A percentile compares a stretch with the other conserved stretches of the same genome.
Conservation (phyloP, 2,797 vertebrate species). For the Varecia variegata region DNA sequence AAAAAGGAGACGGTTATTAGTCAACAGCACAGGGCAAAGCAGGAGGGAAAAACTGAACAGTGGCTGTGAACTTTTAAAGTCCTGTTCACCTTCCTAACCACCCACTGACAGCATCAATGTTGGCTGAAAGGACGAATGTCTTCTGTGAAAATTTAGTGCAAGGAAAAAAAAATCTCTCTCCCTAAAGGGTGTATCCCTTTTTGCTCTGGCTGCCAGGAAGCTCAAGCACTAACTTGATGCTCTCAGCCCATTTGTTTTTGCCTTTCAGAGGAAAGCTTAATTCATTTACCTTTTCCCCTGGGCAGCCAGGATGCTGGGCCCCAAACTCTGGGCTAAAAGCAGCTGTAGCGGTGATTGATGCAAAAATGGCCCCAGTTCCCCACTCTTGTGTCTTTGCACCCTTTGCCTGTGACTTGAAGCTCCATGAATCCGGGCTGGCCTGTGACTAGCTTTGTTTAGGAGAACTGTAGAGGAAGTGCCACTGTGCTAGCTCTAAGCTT, state of each 20-base stretch:
- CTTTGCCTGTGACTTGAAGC: background rate
- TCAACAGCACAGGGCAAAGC: background rate
- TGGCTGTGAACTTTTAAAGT: background rate
- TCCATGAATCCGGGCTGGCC: background rate
- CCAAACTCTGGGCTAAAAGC: background rate
- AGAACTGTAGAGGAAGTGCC: background rate
- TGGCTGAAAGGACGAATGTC: background rate
- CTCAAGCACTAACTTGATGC: background rate
- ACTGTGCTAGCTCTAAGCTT: background rate
- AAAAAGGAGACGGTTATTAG: slow-evolving; percentile 53
- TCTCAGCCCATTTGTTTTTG: background rate
- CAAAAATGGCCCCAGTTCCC: background rate
- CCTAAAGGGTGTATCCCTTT: background rate
- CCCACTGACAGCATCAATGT: background rate
- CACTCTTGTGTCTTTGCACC: rapidly evolving
- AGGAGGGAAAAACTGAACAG: background rate
- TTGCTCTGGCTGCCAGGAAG: background rate
- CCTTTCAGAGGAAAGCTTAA: background rate
- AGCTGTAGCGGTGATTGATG: background rate
- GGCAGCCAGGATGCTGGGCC: background rate
- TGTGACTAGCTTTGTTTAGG: background rate
- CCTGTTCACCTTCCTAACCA: background rate
- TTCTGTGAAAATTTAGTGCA: background rate
- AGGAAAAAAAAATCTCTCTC: background rate
- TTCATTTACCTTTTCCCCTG: background rate